Evolutionary conservation across 2,113 vertebrate genomes (phyloP).

Genomic region (Corvus cornix): DNA sequence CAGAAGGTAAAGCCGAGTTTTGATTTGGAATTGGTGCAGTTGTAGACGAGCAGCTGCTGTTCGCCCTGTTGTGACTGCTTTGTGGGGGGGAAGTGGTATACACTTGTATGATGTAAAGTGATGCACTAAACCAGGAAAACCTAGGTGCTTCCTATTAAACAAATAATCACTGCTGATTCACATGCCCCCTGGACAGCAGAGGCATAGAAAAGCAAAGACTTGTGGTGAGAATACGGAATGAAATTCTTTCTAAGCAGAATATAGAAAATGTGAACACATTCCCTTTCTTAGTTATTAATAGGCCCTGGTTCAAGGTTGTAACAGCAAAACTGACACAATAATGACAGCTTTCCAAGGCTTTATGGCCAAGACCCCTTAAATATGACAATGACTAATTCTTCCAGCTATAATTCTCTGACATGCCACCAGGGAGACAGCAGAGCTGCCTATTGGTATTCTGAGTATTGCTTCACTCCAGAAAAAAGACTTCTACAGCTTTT

Average conservation of each 20-base stretch:
- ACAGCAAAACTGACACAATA: neutral
- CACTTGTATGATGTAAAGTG: neutral
- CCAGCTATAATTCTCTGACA: neutral
- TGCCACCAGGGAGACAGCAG: neutral
- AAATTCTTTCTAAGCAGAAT: neutral
- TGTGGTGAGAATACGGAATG: neutral
- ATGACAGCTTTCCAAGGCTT: neutral
- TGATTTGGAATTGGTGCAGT: neutral
- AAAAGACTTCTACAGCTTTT: neutral
- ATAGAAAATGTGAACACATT: neutral
- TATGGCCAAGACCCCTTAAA: neutral
- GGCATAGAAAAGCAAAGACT: neutral
- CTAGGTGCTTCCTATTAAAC: neutral
- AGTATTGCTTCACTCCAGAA: neutral
- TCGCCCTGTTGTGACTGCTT: neutral
- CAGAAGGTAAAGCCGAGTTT: neutral
- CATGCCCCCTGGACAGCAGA: neutral
- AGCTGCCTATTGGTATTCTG: neutral
- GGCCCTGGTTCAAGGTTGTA: neutral
- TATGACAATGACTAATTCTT: neutral
- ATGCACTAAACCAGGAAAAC: neutral
- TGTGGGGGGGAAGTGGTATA: neutral
- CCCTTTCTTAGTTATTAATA: neutral
- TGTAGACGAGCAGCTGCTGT: accelerated
- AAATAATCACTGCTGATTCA: neutral